Conservation (phyloP, 2,113 vertebrate genomes). For the Thamnaconus septentrionalis region DNA sequence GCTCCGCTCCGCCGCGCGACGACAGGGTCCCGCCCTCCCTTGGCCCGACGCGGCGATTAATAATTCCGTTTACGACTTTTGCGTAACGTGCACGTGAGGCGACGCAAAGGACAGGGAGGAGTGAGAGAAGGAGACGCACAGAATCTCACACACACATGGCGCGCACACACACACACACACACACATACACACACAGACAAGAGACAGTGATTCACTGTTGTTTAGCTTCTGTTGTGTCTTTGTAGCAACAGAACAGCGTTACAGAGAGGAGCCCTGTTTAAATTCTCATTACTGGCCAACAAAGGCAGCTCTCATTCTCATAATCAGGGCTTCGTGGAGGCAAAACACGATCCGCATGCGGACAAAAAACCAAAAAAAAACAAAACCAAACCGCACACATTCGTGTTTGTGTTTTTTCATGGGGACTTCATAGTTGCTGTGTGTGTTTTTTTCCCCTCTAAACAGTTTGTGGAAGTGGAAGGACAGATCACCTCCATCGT, state of each 20-base stretch:
- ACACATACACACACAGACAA: too few species aligned
- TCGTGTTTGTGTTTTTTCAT: neutral
- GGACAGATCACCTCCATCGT: conserved; percentile 99
- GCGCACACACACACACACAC: too few species aligned
- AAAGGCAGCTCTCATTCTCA: conserved; percentile 55
- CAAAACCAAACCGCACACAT: too few species aligned
- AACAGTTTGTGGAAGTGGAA: conserved; percentile 99
- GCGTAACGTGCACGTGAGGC: too few species aligned
- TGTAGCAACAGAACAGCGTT: conserved; percentile 38
- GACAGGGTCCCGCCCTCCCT: too few species aligned
- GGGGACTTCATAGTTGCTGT: conserved; percentile 38
- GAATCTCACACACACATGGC: too few species aligned
- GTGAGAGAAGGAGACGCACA: too few species aligned
- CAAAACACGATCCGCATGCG: conserved; percentile 37
- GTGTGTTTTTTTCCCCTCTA: conserved; percentile 26
- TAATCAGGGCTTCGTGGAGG: conserved; percentile 43
- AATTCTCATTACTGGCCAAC: conserved; percentile 56
- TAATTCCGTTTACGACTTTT: too few species aligned
- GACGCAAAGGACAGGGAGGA: too few species aligned
- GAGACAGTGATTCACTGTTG: conserved; percentile 49
- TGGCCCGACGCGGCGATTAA: too few species aligned
- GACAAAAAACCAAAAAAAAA: neutral
- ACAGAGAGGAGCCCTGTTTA: conserved; percentile 48
- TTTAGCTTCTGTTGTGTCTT: conserved; percentile 43
- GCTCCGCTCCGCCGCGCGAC: too few species aligned